phyloP scores from a whole-genome alignment of 2,888 invertebrate species.

The Operophtera brumata region DNA sequence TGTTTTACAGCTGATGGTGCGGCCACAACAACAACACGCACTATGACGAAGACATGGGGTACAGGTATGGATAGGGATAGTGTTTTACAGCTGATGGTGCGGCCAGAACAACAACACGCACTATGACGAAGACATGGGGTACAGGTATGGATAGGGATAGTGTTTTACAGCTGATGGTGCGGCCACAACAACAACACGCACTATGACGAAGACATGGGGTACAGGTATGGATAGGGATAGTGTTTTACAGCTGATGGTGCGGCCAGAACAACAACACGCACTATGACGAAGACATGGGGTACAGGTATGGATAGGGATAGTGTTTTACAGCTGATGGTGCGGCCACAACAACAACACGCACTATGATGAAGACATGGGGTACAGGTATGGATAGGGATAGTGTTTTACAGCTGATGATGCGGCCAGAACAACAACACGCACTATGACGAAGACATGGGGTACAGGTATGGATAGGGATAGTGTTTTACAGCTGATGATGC shows the following conservation, averaged over 20 bases:
- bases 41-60: slow-evolving; percentile 95
- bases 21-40: slow-evolving; percentile 70
- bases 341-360: slow-evolving; percentile 70
- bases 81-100: slow-evolving; percentile 17
- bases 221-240: slow-evolving; percentile 74
- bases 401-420: slow-evolving; percentile 17
- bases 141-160: slow-evolving; percentile 74
- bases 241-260: slow-evolving; percentile 17
- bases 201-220: slow-evolving; percentile 95
- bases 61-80: slow-evolving; percentile 74
- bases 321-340: slow-evolving; percentile 17
- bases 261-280: slow-evolving; percentile 70
- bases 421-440: slow-evolving; percentile 70
- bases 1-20: slow-evolving; percentile 17
- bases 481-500: slow-evolving; percentile 17
- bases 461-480: slow-evolving; percentile 74
- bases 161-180: slow-evolving; percentile 17
- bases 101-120: slow-evolving; percentile 70
- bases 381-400: slow-evolving; percentile 74
- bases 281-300: slow-evolving; percentile 95
- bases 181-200: slow-evolving; percentile 70
- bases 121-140: slow-evolving; percentile 95
- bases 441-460: slow-evolving; percentile 95
- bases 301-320: slow-evolving; percentile 74
- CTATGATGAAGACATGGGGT: slow-evolving; percentile 95